Evolutionary conservation across 1,140 invertebrate genomes (phyloP).

Genomic region (Dendroctonus valens): DNA sequence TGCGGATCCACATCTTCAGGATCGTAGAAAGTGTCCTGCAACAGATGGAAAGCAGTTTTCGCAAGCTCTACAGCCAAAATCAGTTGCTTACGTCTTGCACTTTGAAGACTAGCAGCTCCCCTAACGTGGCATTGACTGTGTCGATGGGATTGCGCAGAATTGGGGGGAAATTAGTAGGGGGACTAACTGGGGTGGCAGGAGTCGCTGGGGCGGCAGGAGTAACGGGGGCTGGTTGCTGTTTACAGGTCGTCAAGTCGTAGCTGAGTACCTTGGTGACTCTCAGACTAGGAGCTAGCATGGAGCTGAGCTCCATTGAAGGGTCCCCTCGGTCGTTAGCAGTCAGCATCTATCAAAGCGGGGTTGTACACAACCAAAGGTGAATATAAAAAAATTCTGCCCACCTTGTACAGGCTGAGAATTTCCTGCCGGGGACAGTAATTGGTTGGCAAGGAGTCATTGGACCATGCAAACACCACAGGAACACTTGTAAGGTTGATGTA

Average conservation of each 20-base stretch:
- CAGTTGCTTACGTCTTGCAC: conserved; percentile 68
- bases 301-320: conserved; percentile 57
- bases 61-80: not conserved
- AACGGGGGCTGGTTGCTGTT: conserved; percentile 49
- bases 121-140: conserved; percentile 74
- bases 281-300: conserved; percentile 62
- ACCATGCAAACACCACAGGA: conserved; percentile 74
- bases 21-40: conserved; percentile 86
- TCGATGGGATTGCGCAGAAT: conserved; percentile 81
- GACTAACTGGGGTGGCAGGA: conserved; percentile 54
- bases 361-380: no score
- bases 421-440: conserved; percentile 72
- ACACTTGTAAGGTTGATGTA: conserved; percentile 58
- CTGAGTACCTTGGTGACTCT: conserved; percentile 62
- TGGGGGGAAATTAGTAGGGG: conserved; percentile 68
- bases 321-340: conserved; percentile 55
- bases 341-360: conserved; percentile 53
- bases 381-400: no score
- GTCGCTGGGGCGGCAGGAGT: conserved; percentile 50
- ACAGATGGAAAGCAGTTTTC: conserved; percentile 4
- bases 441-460: conserved; percentile 80
- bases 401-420: conserved; percentile 50
- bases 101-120: conserved; percentile 73
- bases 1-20: conserved; percentile 76
- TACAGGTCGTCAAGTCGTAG: conserved; percentile 63